Evolutionary conservation across 2,113 vertebrate genomes (phyloP).

Genomic region (Psilopsiagon aurifrons): DNA sequence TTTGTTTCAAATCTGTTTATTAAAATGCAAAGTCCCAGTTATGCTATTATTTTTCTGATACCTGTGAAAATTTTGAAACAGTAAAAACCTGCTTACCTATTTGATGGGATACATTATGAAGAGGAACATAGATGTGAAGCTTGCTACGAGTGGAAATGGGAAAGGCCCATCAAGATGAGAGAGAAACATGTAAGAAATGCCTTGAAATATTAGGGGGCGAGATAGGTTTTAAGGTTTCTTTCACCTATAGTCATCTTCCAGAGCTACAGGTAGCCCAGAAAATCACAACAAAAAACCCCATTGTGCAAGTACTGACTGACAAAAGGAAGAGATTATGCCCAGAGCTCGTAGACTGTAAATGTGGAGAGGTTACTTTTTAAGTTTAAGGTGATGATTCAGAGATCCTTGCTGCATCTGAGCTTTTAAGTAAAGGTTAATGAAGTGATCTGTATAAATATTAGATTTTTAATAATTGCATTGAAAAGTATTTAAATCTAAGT

Average conservation of each 20-base stretch:
- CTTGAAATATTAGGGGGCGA: neutral
- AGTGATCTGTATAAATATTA: neutral
- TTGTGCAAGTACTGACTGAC: neutral
- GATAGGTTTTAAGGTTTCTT: neutral
- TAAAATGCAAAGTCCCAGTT: neutral
- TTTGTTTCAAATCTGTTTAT: neutral
- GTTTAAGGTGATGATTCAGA: neutral
- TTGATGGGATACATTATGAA: neutral
- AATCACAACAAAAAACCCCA: neutral
- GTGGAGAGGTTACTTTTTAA: neutral
- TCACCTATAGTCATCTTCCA: neutral
- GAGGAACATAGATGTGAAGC: neutral
- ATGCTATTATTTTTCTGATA: neutral
- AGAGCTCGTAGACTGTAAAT: neutral
- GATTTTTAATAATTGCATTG: neutral
- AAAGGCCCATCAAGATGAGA: neutral
- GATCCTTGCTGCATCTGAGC: neutral
- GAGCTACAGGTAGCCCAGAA: neutral
- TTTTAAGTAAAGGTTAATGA: neutral
- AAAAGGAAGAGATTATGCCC: neutral
- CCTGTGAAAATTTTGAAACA: neutral
- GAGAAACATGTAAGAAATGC: neutral
- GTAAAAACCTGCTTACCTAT: neutral
- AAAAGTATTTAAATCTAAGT: neutral
- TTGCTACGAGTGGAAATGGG: neutral